Conservation (phyloP, 2,113 vertebrate genomes). For the Neolamprologus tretocephalus region DNA sequence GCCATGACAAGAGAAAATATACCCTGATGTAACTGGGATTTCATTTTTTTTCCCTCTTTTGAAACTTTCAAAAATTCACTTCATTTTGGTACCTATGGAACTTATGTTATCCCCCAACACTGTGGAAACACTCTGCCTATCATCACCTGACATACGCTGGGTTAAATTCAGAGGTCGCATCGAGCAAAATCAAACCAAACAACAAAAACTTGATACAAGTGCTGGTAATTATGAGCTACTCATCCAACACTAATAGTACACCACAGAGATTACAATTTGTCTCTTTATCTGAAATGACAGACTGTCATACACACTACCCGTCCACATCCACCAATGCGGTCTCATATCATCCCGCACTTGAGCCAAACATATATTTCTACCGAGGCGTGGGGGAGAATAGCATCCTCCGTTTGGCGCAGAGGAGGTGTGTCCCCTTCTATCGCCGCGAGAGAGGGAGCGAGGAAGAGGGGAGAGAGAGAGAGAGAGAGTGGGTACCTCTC, state of each 20-base stretch:
- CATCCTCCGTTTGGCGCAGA: constrained; percentile 40
- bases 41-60: not conserved
- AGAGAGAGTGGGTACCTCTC: constrained; percentile 36
- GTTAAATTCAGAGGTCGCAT: not conserved
- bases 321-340: constrained; percentile 21
- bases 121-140: not conserved
- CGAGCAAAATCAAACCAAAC: not conserved
- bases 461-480: not conserved
- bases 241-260: constrained; percentile 11
- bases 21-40: not conserved
- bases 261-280: constrained; percentile 22
- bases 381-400: constrained; percentile 26
- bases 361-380: constrained; percentile 62
- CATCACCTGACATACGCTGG: not conserved
- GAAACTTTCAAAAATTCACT: not conserved
- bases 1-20: not conserved
- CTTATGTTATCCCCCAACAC: not conserved
- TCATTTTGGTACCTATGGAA: not conserved
- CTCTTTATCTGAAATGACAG: constrained; percentile 44
- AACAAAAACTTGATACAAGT: constrained; percentile 20
- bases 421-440: constrained; percentile 56
- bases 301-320: constrained; percentile 2
- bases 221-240: constrained; percentile 44
- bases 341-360: constrained; percentile 55
- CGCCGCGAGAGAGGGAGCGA: constrained; percentile 31